Conservation (phyloP, 2,888 invertebrate genomes). For the Octonoba sinensis region DNA sequence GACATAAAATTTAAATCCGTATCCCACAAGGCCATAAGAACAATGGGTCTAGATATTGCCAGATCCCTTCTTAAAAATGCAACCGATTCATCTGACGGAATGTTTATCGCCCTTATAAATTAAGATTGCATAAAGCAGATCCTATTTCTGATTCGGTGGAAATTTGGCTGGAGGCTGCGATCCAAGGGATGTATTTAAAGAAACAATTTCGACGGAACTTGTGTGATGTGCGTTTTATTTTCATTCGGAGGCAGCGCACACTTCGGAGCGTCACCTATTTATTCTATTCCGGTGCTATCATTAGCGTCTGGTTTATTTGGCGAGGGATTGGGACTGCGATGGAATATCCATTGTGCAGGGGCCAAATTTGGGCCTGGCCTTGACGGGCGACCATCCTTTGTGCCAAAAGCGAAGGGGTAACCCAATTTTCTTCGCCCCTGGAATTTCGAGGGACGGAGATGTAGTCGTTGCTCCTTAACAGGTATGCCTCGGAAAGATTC, state of each 20-base stretch:
- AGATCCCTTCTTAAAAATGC: no score
- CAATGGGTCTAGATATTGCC: no score
- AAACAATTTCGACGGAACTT: constrained; percentile 45
- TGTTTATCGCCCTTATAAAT: constrained; percentile 15
- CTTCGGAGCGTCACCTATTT: constrained; percentile 22
- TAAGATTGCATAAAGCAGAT: constrained; percentile 15
- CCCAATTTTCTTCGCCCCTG: constrained; percentile 22
- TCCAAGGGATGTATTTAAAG: constrained; percentile 40
- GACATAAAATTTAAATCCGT: no score
- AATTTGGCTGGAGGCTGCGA: constrained; percentile 22
- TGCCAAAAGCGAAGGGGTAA: constrained; percentile 53
- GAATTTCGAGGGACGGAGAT: constrained; percentile 20
- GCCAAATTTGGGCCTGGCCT: constrained; percentile 57
- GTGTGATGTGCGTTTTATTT: constrained; percentile 16
- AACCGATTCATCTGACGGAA: background rate
- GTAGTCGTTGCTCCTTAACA: background rate
- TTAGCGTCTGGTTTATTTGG: constrained; percentile 57
- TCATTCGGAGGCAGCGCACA: constrained; percentile 1
- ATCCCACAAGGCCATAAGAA: no score
- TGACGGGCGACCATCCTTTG: constrained; percentile 23
- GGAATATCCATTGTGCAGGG: constrained; percentile 36
- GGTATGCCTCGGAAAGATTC: background rate
- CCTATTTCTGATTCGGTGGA: constrained; percentile 13
- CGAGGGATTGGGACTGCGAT: constrained; percentile 27
- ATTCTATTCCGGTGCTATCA: constrained; percentile 55